Base-by-base conservation (phyloP, 2,888 invertebrate species). In the Lithophane leautieri region DNA sequence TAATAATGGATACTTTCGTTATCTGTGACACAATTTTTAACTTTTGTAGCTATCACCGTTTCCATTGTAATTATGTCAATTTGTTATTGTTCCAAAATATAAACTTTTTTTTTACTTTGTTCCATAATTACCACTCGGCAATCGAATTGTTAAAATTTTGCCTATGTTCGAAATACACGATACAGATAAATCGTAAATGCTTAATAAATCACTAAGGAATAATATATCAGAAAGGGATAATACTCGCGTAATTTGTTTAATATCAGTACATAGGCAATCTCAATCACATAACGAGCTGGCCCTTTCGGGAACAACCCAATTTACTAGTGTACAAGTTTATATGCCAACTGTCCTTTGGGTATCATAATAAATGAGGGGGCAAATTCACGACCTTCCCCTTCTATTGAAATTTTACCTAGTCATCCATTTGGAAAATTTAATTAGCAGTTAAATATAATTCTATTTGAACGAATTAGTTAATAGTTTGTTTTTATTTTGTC, bases 311-410 rank as follows among this genome's bases (percentile, higher is more conserved):
- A 92, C 93, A 93, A 94, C 95, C 95, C 95, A 94, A 95, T 95
- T 95, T 95, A 93, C 92, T 94, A 94, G 93, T 94, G 92, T 92
- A 93, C 93, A 95, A 94, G 94, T 95, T 95, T 94, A 95, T 95
- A 94, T 93, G 93, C 92, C 92, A 94, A 93, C 91, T 92, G 91
- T 94, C 95, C 95, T 90, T 84, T 84, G 94, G 94, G 95, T 87
- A 94, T 94, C 93, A 92, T 91, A 91, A 92, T 95, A 94, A 94
- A 94, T 94, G 93, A 91, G 91, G 92, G 92, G 94, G 92, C 93
- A 94, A 93, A 94, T 94, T 93, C 92, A 89, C 91, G 92, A 94
- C 93, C 93, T 92, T 91, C 90, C 90, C 78, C 88, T 89, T 91
- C 91, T 92, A 94, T 94, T 94, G 94, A 94, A 93, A 94, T 93